phyloP scores from a whole-genome alignment of 2,797 vertebrate species.

The Darevskia nairensis region DNA sequence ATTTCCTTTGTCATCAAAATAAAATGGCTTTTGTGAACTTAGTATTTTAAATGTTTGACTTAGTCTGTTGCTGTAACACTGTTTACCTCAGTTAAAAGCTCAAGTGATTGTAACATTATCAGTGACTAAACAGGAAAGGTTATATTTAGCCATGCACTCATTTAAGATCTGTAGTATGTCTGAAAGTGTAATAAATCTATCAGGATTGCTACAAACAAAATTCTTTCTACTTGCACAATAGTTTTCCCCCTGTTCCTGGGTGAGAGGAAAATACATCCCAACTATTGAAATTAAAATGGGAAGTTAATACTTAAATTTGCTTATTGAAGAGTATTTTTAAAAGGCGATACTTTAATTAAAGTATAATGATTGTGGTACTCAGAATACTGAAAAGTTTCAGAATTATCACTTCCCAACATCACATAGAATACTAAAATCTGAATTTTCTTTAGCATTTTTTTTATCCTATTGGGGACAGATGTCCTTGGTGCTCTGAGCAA shows the following conservation, averaged over 20 bases:
- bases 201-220: conserved; percentile 22
- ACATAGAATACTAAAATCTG: neutral
- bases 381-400: neutral
- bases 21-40: neutral
- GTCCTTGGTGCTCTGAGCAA: neutral
- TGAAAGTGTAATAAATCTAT: conserved; percentile 32
- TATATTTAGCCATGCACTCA: conserved; percentile 20
- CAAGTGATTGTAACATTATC: conserved; percentile 26
- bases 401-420: neutral
- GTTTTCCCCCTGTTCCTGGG: neutral
- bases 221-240: neutral
- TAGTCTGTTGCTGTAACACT: neutral
- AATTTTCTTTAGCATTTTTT: neutral
- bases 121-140: neutral
- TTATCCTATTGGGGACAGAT: neutral
- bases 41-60: conserved; percentile 14
- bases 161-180: conserved; percentile 17
- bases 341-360: neutral
- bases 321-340: neutral
- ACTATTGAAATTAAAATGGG: conserved; percentile 7
- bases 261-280: neutral
- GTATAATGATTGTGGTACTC: neutral
- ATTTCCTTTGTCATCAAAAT: neutral
- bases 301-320: neutral
- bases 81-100: conserved; percentile 34